phyloP scores from a whole-genome alignment of 23 tunicate genomes.

The Botrylloides violaceus region DNA sequence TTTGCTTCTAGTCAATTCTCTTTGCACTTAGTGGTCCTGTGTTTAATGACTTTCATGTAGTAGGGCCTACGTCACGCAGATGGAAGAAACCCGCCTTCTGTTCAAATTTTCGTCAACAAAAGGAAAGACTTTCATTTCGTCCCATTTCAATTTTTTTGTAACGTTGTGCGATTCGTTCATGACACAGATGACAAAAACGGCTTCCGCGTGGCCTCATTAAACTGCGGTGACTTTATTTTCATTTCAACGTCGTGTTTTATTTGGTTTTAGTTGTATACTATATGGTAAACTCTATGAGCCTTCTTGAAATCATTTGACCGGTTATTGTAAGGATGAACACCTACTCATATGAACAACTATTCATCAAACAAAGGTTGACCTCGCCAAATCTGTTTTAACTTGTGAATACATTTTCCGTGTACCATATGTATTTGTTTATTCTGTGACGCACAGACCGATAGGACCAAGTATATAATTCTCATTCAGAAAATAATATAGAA shows the following conservation, averaged over 20 bases:
- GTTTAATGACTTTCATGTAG: no score
- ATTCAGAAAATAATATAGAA: no score
- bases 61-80: no score
- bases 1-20: no score
- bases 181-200: neutral
- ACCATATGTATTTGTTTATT: neutral
- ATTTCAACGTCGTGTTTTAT: neutral
- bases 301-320: neutral
- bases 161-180: neutral
- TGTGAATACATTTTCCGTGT: neutral
- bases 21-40: no score
- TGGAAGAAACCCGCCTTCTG: no score
- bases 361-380: neutral
- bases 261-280: neutral
- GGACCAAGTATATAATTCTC: no score
- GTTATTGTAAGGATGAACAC: neutral
- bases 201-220: conserved; percentile 2
- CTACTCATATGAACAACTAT: neutral
- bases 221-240: neutral
- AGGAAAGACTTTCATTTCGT: neutral
- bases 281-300: neutral
- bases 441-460: neutral
- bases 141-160: neutral
- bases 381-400: neutral
- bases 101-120: no score